Evolutionary conservation across 2,113 vertebrate species (phyloP).

Genomic region (Copsychus sechellarum): DNA sequence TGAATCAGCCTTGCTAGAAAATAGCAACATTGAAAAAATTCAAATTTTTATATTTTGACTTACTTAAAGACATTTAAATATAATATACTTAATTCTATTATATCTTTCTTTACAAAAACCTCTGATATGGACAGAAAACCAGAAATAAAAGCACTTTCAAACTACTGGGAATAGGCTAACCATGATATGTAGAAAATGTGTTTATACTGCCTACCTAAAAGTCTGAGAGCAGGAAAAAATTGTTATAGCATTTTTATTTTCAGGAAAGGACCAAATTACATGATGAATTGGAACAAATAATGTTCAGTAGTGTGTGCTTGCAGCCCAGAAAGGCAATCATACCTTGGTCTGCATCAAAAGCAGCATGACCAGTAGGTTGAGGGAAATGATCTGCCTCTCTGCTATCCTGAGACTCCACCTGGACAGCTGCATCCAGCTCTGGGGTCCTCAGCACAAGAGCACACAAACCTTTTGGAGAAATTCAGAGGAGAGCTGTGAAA

Average conservation of each 20-base stretch:
- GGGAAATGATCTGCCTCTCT: background rate
- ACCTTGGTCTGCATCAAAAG: background rate
- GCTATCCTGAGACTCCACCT: background rate
- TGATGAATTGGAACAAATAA: background rate
- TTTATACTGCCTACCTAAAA: background rate
- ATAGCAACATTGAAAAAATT: background rate
- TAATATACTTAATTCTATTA: background rate
- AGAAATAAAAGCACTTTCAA: background rate
- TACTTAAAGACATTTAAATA: background rate
- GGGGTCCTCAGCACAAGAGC: background rate
- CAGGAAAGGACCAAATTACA: background rate
- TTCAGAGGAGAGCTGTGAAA: background rate
- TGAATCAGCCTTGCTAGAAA: background rate
- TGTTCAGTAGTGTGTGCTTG: background rate
- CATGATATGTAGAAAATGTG: background rate
- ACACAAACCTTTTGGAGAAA: background rate
- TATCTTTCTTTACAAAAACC: background rate
- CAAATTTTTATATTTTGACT: background rate
- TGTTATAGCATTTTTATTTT: background rate
- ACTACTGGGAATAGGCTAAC: background rate
- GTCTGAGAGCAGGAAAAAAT: background rate
- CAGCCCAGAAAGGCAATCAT: background rate
- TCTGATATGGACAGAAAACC: background rate
- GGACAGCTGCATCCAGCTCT: background rate
- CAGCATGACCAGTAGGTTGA: accelerated